Evolutionary conservation across 2,113 vertebrate species (phyloP), one percentile per base, ranked within the genome.

Genomic region (Entomyzon cyanotis): DNA sequence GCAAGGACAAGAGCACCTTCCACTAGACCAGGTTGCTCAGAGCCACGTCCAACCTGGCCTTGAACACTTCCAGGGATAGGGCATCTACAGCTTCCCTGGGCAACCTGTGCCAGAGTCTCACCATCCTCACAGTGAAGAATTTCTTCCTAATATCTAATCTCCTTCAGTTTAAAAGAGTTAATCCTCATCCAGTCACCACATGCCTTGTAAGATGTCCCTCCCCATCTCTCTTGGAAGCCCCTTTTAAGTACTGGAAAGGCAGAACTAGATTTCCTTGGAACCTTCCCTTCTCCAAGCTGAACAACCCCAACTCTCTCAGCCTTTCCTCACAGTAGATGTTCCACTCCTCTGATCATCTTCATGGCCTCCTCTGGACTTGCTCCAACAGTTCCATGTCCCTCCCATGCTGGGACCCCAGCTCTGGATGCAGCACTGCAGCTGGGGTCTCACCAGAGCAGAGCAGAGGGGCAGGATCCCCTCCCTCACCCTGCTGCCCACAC

Each of bases 401-500:
- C 15, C 9, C 46, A 9, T 28, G 22, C 25, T 33, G 15, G 4
- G 3, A 0, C 6, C 30, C 30, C 64, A 53, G 22, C 77, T 10
- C 18, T 8, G 20, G 20, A 37, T 6, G 5, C 56, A 52, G 11
- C 0, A 1, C 2, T 73, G 0, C 21, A 41, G 37, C 4, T 28
- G 53, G 15, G 60, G 15, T 67, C 21, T 55, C 46, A 55, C 1
- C 52, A 73, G 59, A 44, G 41, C 3, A 3, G 63, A 25, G 46
- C 3, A 68, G 11, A 64, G 24, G 37, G 23, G 1, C 13, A 87
- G 28, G 46, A 67, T 12, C 21, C 6, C 24, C 11, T 62, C 12
- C 35, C 24, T 73, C 0, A 0, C 3, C 20, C 39, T 59, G 50
- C 62, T n/a, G 44, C 8, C 12, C 44, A 23, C 1, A 0, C 17